phyloP scores from a whole-genome alignment of 2,797 vertebrate genomes.

The Carduelis carduelis region DNA sequence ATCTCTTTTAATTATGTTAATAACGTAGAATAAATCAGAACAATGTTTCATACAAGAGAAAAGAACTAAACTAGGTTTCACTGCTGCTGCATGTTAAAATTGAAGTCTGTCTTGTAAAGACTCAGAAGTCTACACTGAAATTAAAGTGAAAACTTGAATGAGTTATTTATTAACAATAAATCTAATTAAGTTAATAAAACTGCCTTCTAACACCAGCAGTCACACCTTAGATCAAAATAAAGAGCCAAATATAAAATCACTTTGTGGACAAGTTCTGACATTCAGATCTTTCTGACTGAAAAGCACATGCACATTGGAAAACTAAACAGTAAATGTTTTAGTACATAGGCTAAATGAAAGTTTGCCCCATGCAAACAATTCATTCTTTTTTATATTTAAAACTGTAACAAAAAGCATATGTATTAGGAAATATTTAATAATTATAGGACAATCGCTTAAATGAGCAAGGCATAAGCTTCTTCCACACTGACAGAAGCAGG shows the following conservation, averaged over 20 bases:
- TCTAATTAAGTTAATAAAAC: slow-evolving; percentile 4
- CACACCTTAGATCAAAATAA: slow-evolving; percentile 51
- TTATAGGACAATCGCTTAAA: not conserved
- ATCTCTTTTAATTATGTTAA: not conserved
- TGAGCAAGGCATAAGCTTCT: not conserved
- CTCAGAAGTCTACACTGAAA: not conserved
- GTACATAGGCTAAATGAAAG: not conserved
- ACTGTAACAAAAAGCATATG: not conserved
- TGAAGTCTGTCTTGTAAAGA: slow-evolving; percentile 1
- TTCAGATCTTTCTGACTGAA: not conserved
- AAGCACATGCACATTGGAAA: not conserved
- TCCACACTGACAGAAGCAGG: not conserved
- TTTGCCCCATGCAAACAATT: not conserved
- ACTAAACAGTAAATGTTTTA: not conserved
- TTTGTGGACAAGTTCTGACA: not conserved
- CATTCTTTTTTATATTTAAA: not conserved
- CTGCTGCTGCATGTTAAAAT: not conserved
- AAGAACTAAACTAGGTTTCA: not conserved
- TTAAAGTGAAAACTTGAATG: slow-evolving; percentile 7
- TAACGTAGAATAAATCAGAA: not conserved
- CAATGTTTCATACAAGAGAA: not conserved
- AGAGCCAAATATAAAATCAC: not conserved
- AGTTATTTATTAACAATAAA: slow-evolving; percentile 46
- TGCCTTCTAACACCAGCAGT: slow-evolving; percentile 17
- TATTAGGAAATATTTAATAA: not conserved